Evolutionary conservation across 2,113 vertebrate genomes (phyloP).

Genomic region (Pavo muticus): DNA sequence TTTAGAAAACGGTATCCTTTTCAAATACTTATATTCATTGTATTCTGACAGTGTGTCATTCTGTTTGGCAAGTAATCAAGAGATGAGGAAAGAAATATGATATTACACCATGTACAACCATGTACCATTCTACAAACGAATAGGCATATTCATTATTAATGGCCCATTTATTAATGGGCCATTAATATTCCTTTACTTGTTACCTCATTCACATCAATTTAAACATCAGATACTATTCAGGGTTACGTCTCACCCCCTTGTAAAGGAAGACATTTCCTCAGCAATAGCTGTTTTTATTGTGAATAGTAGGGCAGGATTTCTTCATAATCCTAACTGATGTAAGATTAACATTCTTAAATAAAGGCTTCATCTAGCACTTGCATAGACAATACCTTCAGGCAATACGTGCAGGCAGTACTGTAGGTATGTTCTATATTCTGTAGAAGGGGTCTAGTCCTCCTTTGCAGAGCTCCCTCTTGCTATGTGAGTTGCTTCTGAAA

Average conservation of each 20-base stretch:
- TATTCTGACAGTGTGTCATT: background rate
- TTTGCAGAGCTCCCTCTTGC: background rate
- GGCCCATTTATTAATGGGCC: background rate
- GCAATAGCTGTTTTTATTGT: background rate
- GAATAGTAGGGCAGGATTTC: background rate
- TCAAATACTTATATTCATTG: background rate
- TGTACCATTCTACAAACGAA: background rate
- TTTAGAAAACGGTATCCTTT: background rate
- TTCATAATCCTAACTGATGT: background rate
- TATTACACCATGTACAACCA: background rate
- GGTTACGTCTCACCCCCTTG: background rate
- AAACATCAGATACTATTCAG: background rate
- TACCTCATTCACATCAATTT: background rate
- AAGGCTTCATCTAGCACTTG: background rate
- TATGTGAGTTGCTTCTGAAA: background rate
- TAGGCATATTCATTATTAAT: too few relatives aligned
- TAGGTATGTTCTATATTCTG: background rate
- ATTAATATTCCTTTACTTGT: background rate
- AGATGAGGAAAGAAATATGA: background rate
- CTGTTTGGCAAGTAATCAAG: background rate
- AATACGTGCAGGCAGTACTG: background rate
- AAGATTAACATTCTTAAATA: background rate
- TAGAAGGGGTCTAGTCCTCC: background rate
- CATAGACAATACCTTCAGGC: background rate
- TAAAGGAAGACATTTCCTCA: background rate